A percentile compares a stretch with the other conserved stretches of the same genome.
These are phyloP conservation scores for Miichthys miiuy DNA, from an alignment of 2,797 vertebrate species.

Conservation along the genomic window DNA sequence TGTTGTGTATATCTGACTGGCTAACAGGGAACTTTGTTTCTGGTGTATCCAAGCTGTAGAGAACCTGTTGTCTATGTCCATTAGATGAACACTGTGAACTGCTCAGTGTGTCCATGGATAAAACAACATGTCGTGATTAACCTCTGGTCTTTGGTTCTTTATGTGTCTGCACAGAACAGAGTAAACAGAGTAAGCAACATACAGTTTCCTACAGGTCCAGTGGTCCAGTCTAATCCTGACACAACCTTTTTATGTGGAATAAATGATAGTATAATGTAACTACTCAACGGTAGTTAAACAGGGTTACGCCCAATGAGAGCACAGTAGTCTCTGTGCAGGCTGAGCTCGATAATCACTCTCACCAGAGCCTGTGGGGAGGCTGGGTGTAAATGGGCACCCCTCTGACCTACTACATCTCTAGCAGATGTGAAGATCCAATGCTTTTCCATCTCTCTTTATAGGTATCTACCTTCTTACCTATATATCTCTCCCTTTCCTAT, in stretches of 20 bases:
- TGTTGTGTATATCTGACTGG: no score
- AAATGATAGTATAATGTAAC: slow-evolving; percentile 1
- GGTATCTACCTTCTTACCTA: slow-evolving; percentile 34
- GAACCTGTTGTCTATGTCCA: background rate
- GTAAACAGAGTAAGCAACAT: slow-evolving; percentile 1
- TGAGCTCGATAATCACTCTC: slow-evolving; percentile 77
- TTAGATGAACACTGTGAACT: slow-evolving; percentile 12
- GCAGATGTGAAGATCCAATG: slow-evolving; percentile 62
- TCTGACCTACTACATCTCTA: slow-evolving; percentile 73
- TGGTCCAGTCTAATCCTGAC: background rate
- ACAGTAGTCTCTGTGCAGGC: slow-evolving; percentile 57
- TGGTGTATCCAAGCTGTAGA: background rate
- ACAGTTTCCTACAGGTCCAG: background rate
- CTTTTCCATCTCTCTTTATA: slow-evolving; percentile 54
- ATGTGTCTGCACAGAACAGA: slow-evolving; percentile 1
- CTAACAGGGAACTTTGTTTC: background rate
- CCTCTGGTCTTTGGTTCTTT: slow-evolving; percentile 54
- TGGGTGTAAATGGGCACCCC: slow-evolving; percentile 79
- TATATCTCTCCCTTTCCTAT: slow-evolving; percentile 7
- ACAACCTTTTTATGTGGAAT: slow-evolving; percentile 2
- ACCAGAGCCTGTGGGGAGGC: slow-evolving; percentile 73
- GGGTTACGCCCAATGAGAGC: slow-evolving; percentile 30
- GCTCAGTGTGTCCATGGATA: slow-evolving; percentile 1
- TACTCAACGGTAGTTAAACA: slow-evolving; percentile 26
- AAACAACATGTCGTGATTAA: slow-evolving; percentile 62